phyloP scores from a whole-genome alignment of 2,888 invertebrate species.

The Drosophila birchii region DNA sequence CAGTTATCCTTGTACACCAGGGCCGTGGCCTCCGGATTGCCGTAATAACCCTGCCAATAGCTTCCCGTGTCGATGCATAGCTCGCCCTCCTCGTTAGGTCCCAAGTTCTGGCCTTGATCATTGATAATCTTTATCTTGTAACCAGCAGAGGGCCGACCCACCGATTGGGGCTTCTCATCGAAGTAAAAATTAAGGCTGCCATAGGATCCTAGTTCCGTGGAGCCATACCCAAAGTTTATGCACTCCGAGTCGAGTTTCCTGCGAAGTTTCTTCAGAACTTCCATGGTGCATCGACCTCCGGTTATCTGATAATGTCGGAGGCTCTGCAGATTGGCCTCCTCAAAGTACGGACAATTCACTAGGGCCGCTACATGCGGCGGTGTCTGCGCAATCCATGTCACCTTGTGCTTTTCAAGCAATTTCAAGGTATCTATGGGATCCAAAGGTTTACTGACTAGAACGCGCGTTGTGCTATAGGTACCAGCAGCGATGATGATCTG shows the following conservation, averaged over 20 bases:
- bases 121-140: conserved; percentile 67
- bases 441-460: conserved; percentile 64
- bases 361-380: conserved; percentile 57
- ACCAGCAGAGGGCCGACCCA: conserved; percentile 61
- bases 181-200: conserved; percentile 37
- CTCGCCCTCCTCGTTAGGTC: conserved; percentile 68
- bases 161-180: conserved; percentile 46
- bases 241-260: conserved; percentile 46
- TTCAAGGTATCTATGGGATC: conserved; percentile 54
- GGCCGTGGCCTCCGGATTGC: conserved; percentile 63
- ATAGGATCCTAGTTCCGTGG: conserved; percentile 65
- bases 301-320: conserved; percentile 47
- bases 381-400: conserved; percentile 56
- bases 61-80: conserved; percentile 55
- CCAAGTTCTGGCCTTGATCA: conserved; percentile 56
- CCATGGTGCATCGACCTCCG: conserved; percentile 58
- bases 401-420: conserved; percentile 60
- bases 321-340: conserved; percentile 52
- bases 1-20: conserved; percentile 66
- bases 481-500: conserved; percentile 10
- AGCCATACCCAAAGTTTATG: conserved; percentile 64
- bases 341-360: conserved; percentile 48
- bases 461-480: conserved; percentile 63
- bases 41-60: conserved; percentile 75
- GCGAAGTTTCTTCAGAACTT: conserved; percentile 51